Conservation (phyloP, 1,140 invertebrate species). For the Dinothrombium tinctorium region DNA sequence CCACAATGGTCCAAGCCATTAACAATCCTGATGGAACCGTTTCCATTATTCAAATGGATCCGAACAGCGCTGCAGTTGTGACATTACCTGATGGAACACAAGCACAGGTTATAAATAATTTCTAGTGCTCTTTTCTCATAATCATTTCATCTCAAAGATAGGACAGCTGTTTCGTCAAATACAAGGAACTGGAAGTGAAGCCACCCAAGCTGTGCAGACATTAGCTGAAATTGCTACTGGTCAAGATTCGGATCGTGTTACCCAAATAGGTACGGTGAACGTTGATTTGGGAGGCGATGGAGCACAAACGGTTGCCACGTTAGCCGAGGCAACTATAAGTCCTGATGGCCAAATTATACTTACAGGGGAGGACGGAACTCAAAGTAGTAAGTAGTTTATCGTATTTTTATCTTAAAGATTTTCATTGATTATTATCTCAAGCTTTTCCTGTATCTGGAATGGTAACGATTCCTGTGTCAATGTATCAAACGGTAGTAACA, state of each 20-base stretch:
- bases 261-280: constrained; percentile 17
- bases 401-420: not conserved
- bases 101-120: constrained; percentile 55
- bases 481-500: constrained; percentile 87
- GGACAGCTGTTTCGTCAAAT: constrained; percentile 11
- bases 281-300: constrained; percentile 55
- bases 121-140: not conserved
- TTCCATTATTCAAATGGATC: constrained; percentile 85
- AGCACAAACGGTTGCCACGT: constrained; percentile 18
- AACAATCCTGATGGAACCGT: constrained; percentile 89
- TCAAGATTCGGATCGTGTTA: constrained; percentile 28
- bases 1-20: constrained; percentile 80
- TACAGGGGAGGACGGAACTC: constrained; percentile 64
- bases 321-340: constrained; percentile 22
- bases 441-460: constrained; percentile 74
- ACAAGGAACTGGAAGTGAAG: constrained; percentile 23
- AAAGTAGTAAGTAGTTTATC: constrained; percentile 33
- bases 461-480: constrained; percentile 79
- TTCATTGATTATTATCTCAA: constrained; percentile 19
- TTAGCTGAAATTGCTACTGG: constrained; percentile 37
- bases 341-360: constrained; percentile 85
- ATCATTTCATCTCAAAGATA: not conserved
- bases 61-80: constrained; percentile 63
- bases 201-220: constrained; percentile 40
- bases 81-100: constrained; percentile 85